Conservation (phyloP, 2,797 vertebrate genomes). For the Chromis chromis region DNA sequence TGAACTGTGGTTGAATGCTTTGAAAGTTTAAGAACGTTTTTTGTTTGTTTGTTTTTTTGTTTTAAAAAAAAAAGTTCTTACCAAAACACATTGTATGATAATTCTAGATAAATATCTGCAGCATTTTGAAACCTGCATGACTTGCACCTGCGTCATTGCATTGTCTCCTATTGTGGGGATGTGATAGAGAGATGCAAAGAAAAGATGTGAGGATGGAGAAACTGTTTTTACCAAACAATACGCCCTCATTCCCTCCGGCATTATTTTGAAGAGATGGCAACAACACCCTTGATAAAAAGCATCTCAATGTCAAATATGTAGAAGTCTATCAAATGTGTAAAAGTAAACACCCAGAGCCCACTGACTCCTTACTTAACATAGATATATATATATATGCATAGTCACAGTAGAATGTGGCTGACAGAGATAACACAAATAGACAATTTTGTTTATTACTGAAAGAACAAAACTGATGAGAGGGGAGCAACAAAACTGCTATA, state of each 20-base stretch:
- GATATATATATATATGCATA: too few species aligned
- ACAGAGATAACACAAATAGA: background rate
- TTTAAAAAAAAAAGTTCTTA: too few species aligned
- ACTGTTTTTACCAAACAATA: too few species aligned
- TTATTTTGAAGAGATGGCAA: background rate
- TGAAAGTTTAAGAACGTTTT: too few species aligned
- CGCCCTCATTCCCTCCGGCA: background rate
- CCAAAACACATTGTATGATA: too few species aligned
- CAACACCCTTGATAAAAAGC: background rate
- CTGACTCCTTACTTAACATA: background rate
- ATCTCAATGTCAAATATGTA: background rate
- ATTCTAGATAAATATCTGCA: background rate
- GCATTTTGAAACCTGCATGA: background rate
- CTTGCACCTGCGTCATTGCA: background rate
- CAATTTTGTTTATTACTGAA: background rate
- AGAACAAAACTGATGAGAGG: background rate
- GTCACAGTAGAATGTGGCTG: background rate
- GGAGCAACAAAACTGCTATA: background rate
- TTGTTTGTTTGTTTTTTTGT: too few species aligned
- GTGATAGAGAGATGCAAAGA: background rate
- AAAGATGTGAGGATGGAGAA: background rate
- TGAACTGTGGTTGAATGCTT: too few species aligned
- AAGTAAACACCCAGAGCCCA: background rate
- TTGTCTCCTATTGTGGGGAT: background rate
- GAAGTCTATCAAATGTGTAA: background rate